phyloP scores from a whole-genome alignment of 2,113 vertebrate genomes.

The Polypterus senegalus region DNA sequence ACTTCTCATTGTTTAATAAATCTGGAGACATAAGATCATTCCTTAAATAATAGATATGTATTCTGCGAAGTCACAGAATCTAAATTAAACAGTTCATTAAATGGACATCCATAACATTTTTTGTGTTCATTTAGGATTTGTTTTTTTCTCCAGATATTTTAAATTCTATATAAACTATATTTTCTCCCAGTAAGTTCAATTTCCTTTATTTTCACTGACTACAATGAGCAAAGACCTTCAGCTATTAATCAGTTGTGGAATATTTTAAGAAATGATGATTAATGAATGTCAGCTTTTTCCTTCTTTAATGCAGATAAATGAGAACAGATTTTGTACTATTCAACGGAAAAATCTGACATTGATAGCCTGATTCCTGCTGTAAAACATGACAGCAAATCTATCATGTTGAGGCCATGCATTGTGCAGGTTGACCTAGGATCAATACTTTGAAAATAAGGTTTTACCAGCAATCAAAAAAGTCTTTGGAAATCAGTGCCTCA shows the following conservation, averaged over 20 bases:
- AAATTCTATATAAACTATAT: too few relatives aligned
- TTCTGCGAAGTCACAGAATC: too few relatives aligned
- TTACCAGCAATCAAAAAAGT: constrained; percentile 36
- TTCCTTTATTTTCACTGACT: not conserved
- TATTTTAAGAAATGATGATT: constrained; percentile 41
- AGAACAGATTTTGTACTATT: constrained; percentile 31
- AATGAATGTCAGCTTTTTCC: constrained; percentile 36
- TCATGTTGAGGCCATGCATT: constrained; percentile 43
- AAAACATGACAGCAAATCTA: constrained; percentile 41
- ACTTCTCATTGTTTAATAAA: too few relatives aligned
- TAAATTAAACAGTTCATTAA: too few relatives aligned
- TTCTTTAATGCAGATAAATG: constrained; percentile 35
- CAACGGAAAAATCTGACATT: constrained; percentile 28
- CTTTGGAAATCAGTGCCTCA: constrained; percentile 29
- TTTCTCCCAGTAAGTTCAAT: too few relatives aligned
- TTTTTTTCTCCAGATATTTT: too few relatives aligned
- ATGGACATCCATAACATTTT: too few relatives aligned
- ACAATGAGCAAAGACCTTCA: constrained; percentile 28
- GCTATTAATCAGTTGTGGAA: constrained; percentile 37
- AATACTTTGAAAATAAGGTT: constrained; percentile 45
- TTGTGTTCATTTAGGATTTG: too few relatives aligned
- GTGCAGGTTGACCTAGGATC: constrained; percentile 27
- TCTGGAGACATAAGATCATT: too few relatives aligned
- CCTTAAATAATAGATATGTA: too few relatives aligned
- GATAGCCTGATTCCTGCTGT: constrained; percentile 45